Evolutionary conservation across 2,888 invertebrate species (phyloP).

Genomic region (Sinelater perroti): DNA sequence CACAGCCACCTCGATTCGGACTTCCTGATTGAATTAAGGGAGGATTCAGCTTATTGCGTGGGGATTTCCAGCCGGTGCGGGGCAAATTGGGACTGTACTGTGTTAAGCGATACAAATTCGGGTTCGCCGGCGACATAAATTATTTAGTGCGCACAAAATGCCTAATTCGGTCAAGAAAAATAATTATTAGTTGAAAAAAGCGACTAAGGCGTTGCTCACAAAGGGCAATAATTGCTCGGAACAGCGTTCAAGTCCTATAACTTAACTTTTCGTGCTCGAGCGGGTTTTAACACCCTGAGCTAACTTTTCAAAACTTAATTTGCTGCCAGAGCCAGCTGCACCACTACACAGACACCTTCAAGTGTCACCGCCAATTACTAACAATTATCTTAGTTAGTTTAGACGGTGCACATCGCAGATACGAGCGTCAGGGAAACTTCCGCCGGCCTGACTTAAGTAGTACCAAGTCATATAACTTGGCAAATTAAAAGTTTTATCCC

Average conservation of each 20-base stretch:
- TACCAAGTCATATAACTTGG: slow-evolving; percentile 36
- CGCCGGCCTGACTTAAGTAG: too few relatives aligned
- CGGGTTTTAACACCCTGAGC: slow-evolving; percentile 35
- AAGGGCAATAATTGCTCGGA: slow-evolving; percentile 30
- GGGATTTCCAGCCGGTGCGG: slow-evolving; percentile 46
- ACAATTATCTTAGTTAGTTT: slow-evolving; percentile 56
- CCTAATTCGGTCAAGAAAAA: neutral
- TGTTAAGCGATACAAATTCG: slow-evolving; percentile 25
- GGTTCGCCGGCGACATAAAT: slow-evolving; percentile 20
- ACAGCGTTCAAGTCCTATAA: slow-evolving; percentile 28
- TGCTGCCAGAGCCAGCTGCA: slow-evolving; percentile 50
- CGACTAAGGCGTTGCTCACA: slow-evolving; percentile 22
- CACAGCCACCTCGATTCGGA: slow-evolving; percentile 50
- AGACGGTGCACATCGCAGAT: slow-evolving; percentile 40
- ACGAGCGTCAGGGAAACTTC: slow-evolving; percentile 28
- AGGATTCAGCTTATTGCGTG: slow-evolving; percentile 55
- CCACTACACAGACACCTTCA: slow-evolving; percentile 51
- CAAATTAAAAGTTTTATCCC: slow-evolving; percentile 42
- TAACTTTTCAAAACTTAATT: slow-evolving; percentile 56
- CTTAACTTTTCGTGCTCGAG: slow-evolving; percentile 31
- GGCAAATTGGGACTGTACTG: slow-evolving; percentile 48
- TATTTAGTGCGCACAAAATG: slow-evolving; percentile 26
- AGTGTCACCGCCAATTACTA: slow-evolving; percentile 56
- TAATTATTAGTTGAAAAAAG: neutral
- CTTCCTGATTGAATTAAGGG: slow-evolving; percentile 56